These are phyloP conservation scores for Anadara kagoshimensis DNA, from an alignment of 1,140 invertebrate genomes.

Conservation along the genomic window DNA sequence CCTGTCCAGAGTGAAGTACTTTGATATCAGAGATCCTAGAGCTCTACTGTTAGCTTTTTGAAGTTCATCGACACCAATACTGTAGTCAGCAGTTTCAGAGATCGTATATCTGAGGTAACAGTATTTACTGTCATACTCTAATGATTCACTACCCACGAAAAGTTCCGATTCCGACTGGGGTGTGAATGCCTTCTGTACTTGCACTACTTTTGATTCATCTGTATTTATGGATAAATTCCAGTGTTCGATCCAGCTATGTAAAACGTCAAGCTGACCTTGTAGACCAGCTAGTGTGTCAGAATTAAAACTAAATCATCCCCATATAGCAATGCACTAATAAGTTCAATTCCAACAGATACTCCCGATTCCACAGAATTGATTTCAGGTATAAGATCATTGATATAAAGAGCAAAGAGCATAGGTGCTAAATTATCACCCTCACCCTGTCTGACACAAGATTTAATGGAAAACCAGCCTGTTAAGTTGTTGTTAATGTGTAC, in stretches of 20 bases:
- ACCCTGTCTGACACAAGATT: constrained; percentile 8
- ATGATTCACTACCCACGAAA: background rate
- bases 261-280: background rate
- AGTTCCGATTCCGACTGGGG: background rate
- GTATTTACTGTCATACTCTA: no score
- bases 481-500: background rate
- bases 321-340: constrained; percentile 2
- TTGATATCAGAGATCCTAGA: background rate
- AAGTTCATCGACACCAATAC: no score
- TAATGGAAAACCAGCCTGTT: constrained; percentile 7
- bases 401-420: constrained; percentile 23
- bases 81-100: no score
- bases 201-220: constrained; percentile 5
- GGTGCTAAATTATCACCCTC: constrained; percentile 22
- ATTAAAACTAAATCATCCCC: constrained; percentile 4
- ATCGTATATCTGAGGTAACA: no score
- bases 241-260: background rate
- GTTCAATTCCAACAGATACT: no score
- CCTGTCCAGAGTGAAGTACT: constrained; percentile 2
- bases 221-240: background rate
- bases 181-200: background rate
- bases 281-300: no score
- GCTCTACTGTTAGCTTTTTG: background rate
- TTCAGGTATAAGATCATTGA: no score
- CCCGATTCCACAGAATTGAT: no score